Percentiles rank a stretch among this genome's conserved stretches.
Evolutionary conservation across 2,888 invertebrate species (phyloP).

Genomic region (Patella ulyssiponensis): DNA sequence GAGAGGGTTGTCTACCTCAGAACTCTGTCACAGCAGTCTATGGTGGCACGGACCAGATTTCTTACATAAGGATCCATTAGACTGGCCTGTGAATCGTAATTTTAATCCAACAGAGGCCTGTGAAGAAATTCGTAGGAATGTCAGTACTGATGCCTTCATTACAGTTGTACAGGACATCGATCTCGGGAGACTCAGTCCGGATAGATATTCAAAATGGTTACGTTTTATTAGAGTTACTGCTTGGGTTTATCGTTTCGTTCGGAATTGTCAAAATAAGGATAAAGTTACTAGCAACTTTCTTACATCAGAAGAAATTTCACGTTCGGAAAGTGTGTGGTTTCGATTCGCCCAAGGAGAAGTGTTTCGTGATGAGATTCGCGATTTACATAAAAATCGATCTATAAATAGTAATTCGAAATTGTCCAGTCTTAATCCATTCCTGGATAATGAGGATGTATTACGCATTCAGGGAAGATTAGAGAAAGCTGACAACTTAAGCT

Average conservation of each 20-base stretch:
- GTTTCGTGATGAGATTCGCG: background rate
- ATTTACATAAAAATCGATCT: background rate
- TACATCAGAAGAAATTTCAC: background rate
- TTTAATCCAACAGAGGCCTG: background rate
- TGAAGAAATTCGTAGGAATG: background rate
- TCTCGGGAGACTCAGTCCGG: background rate
- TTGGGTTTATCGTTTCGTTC: background rate
- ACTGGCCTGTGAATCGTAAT: background rate
- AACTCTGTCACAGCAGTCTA: background rate
- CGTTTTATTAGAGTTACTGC: background rate
- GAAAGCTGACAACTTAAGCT: slow-evolving; percentile 20
- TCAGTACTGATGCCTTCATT: background rate
- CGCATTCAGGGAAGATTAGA: slow-evolving; percentile 19
- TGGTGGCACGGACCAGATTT: background rate
- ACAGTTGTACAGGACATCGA: background rate
- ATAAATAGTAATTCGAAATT: background rate
- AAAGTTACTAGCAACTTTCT: background rate
- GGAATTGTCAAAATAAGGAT: background rate
- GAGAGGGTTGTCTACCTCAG: background rate
- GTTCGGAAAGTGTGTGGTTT: background rate
- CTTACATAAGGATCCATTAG: background rate
- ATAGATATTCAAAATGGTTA: background rate
- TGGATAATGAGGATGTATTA: background rate
- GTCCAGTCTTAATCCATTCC: background rate
- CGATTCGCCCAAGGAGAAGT: background rate